Conservation (phyloP, 2,888 invertebrate species). For the Drosophila fulvimacula region DNA sequence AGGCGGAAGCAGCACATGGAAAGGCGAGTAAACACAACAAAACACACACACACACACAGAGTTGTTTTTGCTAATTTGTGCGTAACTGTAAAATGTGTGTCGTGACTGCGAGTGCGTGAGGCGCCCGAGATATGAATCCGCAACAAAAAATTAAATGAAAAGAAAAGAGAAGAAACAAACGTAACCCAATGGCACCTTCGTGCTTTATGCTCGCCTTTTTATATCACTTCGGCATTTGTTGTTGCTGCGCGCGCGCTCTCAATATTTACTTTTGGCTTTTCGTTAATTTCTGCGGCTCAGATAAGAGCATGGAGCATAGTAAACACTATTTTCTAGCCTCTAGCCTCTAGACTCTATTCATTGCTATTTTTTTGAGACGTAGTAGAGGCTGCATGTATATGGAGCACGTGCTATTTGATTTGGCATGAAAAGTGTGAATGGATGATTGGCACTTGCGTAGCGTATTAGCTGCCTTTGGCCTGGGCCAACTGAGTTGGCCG, state of each 20-base stretch:
- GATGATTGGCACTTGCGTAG: neutral
- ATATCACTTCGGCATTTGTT: conserved; percentile 45
- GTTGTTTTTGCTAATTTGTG: conserved; percentile 51
- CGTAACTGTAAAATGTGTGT: conserved; percentile 80
- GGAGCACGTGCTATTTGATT: conserved; percentile 61
- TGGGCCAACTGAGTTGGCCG: neutral
- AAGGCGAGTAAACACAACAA: conserved; percentile 37
- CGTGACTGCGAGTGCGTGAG: conserved; percentile 38
- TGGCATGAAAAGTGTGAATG: conserved; percentile 6
- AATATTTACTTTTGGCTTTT: conserved; percentile 43
- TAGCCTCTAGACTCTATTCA: too few species aligned
- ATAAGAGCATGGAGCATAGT: conserved; percentile 52
- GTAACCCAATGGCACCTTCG: conserved; percentile 64
- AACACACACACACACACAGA: conserved; percentile 21
- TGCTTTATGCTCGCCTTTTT: conserved; percentile 22
- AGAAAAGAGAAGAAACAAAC: conserved; percentile 1
- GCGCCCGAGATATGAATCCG: conserved; percentile 1
- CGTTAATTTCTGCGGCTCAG: conserved; percentile 36
- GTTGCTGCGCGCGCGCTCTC: conserved; percentile 7
- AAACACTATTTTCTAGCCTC: conserved; percentile 43
- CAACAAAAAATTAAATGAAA: conserved; percentile 6
- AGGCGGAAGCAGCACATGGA: conserved; percentile 55
- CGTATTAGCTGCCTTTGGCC: neutral
- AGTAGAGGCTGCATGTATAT: conserved; percentile 36
- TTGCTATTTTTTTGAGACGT: conserved; percentile 52